Percentiles rank a stretch among this genome's conserved stretches.
These are phyloP conservation scores for Nothocercus julius DNA, from an alignment of 2,113 vertebrate genomes.

Conservation along the genomic window DNA sequence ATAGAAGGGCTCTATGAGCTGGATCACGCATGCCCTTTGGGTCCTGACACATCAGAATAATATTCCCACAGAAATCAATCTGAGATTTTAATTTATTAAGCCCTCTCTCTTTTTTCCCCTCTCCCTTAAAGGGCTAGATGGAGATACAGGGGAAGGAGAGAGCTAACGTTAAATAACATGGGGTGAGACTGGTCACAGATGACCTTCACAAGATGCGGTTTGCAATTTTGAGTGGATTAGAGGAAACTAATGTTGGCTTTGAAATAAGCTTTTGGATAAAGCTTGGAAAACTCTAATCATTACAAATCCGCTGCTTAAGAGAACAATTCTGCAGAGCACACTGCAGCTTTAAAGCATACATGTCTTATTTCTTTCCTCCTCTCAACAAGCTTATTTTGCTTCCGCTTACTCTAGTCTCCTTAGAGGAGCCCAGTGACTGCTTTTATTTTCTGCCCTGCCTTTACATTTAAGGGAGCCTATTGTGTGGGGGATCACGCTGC, in stretches of 20 bases:
- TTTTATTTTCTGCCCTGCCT: conserved; percentile 19
- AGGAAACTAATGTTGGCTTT: conserved; percentile 77
- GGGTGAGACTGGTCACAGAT: conserved; percentile 22
- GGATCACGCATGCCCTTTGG: neutral
- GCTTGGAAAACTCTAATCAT: conserved; percentile 77
- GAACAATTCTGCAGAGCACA: conserved; percentile 55
- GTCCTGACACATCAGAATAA: conserved; percentile 39
- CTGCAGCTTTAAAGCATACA: conserved; percentile 65
- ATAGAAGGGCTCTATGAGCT: neutral
- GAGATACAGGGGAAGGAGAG: neutral
- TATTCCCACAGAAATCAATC: conserved; percentile 55
- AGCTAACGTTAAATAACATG: conserved; percentile 43
- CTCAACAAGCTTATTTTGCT: conserved; percentile 56
- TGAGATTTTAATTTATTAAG: conserved; percentile 67
- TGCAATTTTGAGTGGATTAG: conserved; percentile 80
- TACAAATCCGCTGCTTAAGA: conserved; percentile 78
- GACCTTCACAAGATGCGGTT: conserved; percentile 70
- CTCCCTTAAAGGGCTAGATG: conserved; percentile 29
- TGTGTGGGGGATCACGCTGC: conserved; percentile 7
- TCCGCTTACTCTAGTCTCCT: conserved; percentile 25
- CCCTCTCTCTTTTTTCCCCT: neutral
- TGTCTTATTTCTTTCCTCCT: conserved; percentile 34
- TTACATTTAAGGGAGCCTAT: conserved; percentile 28
- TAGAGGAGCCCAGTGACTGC: neutral
- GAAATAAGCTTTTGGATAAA: conserved; percentile 80